Evolutionary conservation across 2,113 vertebrate genomes (phyloP), one percentile per base, ranked within the genome.

Genomic region (Anseranas semipalmata): DNA sequence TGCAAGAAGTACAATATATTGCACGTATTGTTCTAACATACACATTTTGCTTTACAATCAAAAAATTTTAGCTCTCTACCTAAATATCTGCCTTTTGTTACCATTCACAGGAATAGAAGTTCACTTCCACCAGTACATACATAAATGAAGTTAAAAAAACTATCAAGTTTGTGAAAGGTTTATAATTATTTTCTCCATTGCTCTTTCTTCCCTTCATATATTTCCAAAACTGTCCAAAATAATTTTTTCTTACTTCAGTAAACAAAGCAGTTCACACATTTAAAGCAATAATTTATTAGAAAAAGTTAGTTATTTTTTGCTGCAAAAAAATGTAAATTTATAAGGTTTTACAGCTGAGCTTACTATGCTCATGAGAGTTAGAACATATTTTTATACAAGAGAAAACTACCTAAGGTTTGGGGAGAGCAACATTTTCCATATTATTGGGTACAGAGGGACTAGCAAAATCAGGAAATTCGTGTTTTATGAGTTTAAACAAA

Each of bases 381-480:
- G 93, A 93, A 70, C 73, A 73, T 85, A 89, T 79, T 95, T 97
- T 96, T 94, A 78, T 89, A 85, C 85, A 89, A 86, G 63, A 78
- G 14, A 85, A 50, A 80, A 88, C 50, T 80, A 74, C 43, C 71
- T 91, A 71, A 22, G 75, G 48, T 91, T 94, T 88, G 63, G 43
- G 39, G 83, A 96, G 89, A 94, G 76, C 48, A 97, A 92, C 50
- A 87, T 85, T 96, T 97, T 97, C 94, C 85, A 53, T 74, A 91
- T 98, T 98, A 97, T 93, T 95, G 18, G 81, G 81, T 97, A 89
- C 93, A 88, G 72, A 92, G 96, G 96, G 95, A 97, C 94, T 83
- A 97, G 88, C 81, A 97, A 97, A 97, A 91, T 86, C 96, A 98
- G 93, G 96, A 98, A 98, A 96, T 96, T 83, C 50, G 20, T 85